Conservation (phyloP, 2,113 vertebrate species). For the Channa argus region DNA sequence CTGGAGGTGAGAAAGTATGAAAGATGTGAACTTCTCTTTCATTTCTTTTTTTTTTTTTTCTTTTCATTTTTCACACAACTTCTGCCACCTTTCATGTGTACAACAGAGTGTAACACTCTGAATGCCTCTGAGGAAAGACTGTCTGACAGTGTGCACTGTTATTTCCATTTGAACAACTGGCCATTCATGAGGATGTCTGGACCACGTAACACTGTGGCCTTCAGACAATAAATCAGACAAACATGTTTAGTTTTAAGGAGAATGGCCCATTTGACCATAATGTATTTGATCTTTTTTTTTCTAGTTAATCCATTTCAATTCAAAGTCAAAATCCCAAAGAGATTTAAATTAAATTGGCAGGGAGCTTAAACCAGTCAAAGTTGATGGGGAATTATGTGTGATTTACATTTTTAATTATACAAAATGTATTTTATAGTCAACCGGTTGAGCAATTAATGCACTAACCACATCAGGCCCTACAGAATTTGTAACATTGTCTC, state of each 20-base stretch:
- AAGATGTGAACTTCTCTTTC: conserved; percentile 6
- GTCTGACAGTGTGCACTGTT: neutral
- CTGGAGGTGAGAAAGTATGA: neutral
- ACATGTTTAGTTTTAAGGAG: neutral
- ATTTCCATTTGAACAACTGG: neutral
- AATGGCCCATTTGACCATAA: no score
- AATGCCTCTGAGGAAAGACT: neutral
- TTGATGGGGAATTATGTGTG: neutral
- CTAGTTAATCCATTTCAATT: neutral
- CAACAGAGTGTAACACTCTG: neutral
- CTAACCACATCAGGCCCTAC: neutral
- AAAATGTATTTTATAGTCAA: neutral
- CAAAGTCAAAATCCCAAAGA: neutral
- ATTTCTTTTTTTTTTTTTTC: neutral
- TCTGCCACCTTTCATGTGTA: neutral
- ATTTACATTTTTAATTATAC: neutral
- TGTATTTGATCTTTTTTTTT: no score
- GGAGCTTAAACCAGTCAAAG: neutral
- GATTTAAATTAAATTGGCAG: neutral
- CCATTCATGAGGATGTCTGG: neutral
- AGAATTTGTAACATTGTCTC: neutral
- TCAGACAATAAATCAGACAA: neutral
- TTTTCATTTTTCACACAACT: neutral
- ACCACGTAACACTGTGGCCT: neutral
- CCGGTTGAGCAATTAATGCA: neutral